A percentile compares a stretch with the other conserved stretches of the same genome.
phyloP scores from a whole-genome alignment of 2,888 invertebrate species.

The Chalcis sispes region DNA sequence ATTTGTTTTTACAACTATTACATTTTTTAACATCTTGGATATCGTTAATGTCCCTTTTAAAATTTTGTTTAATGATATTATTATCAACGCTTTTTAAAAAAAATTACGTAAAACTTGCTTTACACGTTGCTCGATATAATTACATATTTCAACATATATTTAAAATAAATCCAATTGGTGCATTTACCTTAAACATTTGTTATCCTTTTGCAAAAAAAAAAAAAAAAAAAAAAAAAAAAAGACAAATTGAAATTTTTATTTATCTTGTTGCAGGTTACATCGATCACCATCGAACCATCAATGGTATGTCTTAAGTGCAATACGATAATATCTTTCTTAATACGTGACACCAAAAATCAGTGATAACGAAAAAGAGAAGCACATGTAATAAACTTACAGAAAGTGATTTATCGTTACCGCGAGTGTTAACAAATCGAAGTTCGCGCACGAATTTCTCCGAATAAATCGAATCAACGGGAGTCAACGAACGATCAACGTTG shows the following conservation, averaged over 20 bases:
- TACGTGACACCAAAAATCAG: not conserved
- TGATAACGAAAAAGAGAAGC: not conserved
- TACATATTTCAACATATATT: no score
- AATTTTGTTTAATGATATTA: not conserved
- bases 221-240: no score
- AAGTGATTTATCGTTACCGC: not conserved
- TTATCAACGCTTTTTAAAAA: not conserved
- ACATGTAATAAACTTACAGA: no score
- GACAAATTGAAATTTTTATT: no score
- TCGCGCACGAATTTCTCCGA: not conserved
- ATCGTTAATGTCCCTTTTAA: no score
- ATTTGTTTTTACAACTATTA: no score
- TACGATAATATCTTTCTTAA: slow-evolving; percentile 28
- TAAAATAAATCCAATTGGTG: no score
- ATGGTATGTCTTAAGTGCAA: slow-evolving; percentile 42
- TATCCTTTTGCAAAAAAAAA: no score
- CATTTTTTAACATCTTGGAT: no score
- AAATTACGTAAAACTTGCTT: not conserved
- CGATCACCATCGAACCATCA: slow-evolving; percentile 51
- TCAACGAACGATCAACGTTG: slow-evolving; percentile 3
- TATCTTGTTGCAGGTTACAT: slow-evolving; percentile 51
- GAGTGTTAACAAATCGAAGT: not conserved
- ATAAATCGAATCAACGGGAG: slow-evolving; percentile 23
- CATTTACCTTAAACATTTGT: no score
- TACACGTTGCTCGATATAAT: no score